Base-by-base conservation (phyloP, 2,888 invertebrate genomes). In the Cephus runcator region DNA sequence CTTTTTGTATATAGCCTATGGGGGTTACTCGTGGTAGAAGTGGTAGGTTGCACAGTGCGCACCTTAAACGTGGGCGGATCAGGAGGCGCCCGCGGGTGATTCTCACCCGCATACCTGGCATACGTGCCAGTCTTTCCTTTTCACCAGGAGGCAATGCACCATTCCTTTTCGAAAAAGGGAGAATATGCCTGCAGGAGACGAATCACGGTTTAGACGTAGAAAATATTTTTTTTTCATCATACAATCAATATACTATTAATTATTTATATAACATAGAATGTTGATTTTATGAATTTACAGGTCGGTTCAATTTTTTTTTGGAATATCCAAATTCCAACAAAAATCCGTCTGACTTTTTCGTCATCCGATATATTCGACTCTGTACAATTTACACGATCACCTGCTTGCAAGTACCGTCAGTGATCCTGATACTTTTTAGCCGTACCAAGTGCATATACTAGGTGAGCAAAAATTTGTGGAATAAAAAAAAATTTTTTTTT, bases 31-130 rank as follows among this genome's bases (percentile, higher is more conserved):
- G 31, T 71, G 76, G 75, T 68, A 73, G 78, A 78, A 78, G 78
- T 78, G 82, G 80, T 71, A 80, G 79, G 81, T 85, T 81, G 81
- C 80, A 79, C 84, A 81, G 79, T 81, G 82, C 80, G 82, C 83
- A 82, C 80, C 85, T 88, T 88, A 89, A 90, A 89, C 86, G 89
- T 88, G 87, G 89, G 89, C 90, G 90, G 88, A 90, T 85, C 88
- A 79, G 78, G 79, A 79, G 80, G 84, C 77, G 77, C 88, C 89
- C 89, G 77, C 82, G 87, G 88, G 87, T 87, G 84, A 85, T 90
- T 90, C 90, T 90, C 90, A 90, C 89, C 87, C 88, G 89, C 88
- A 88, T 89, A 88, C 88, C 85, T 85, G 81, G 81, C 83, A 83
- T 86, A 88, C 84, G 83, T 84, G 82, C 87, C 83, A 81, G 80